Conservation (phyloP, 2,797 vertebrate genomes). For the Eulemur rubriventer region DNA sequence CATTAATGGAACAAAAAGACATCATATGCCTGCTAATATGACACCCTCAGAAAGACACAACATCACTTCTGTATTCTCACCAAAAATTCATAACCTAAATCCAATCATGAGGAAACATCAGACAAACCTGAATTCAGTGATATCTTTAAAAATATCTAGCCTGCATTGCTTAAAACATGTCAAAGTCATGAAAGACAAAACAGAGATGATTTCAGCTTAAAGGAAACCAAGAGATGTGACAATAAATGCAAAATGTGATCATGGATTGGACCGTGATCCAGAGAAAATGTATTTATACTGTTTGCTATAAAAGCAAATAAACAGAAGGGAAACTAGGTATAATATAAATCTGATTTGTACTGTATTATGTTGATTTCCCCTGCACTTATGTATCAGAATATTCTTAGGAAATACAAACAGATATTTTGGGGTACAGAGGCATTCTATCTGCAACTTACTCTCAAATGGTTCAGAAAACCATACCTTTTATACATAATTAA, state of each 20-base stretch:
- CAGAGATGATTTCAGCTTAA: neutral
- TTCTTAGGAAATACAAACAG: neutral
- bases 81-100: slow-evolving; percentile 20
- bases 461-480: neutral
- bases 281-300: neutral
- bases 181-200: neutral
- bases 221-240: neutral
- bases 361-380: neutral
- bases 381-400: neutral
- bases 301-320: neutral
- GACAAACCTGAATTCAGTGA: neutral
- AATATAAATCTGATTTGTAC: neutral
- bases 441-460: neutral
- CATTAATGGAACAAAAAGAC: neutral
- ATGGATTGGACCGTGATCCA: neutral
- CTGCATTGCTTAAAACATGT: neutral
- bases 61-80: neutral
- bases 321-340: neutral
- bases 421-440: neutral
- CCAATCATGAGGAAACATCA: neutral
- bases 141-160: slow-evolving; percentile 4
- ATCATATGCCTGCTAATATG: neutral
- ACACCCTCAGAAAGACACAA: neutral
- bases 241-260: neutral
- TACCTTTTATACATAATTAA: neutral